Base-by-base conservation (phyloP, 2,113 vertebrate genomes). In the Brienomyrus longianalis region DNA sequence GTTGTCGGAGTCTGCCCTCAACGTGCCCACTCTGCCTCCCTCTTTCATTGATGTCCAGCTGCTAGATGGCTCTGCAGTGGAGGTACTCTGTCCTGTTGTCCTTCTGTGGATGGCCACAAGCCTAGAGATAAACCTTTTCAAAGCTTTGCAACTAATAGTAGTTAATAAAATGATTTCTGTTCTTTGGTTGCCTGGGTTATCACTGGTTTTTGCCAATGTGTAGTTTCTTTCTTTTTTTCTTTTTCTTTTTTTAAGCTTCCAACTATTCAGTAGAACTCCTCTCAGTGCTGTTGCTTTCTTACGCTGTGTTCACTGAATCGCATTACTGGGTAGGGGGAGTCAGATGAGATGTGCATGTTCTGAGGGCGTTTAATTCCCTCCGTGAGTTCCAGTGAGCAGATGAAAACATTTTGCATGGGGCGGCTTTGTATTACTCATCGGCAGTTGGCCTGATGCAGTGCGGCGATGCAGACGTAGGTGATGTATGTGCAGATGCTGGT, bases 1-100 rank as follows among this genome's bases (percentile, higher is more conserved):
- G 0, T 87, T 99, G 13, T 97, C 97, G 0, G 92, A 96, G 15
- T 95, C 95, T 11, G 86, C 95, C 23, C 97, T 99, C 31, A 98
- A 94, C 93, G 92, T 99, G 90, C 98, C 98, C 19, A 89, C 94
- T n/a, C 91, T 96, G 59, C 96, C 98, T 15, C 91, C 94, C 10
- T 92, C 95, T 0, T 98, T 95, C 89, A 91, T 99, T 52, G 94
- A 97, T 31, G 96, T 98, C 11, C 87, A 93, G 50, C 94, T 98
- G 90, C 93, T 93, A 91, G 95, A 96, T 45, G 47, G 90, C n/a
- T 27, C 27, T 13, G 23, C 89, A 74, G 94, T 96, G 95, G 96
- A 96, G 91, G 95, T 95, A 90, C 91, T 45, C n/a, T 86, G 50
- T 15, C 5, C 86, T 62, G 1, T 59, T 88, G 35, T 1, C 3